Evolutionary conservation across 2,113 vertebrate genomes (phyloP), one percentile per base, ranked within the genome.

Genomic region (Sciurus niger): DNA sequence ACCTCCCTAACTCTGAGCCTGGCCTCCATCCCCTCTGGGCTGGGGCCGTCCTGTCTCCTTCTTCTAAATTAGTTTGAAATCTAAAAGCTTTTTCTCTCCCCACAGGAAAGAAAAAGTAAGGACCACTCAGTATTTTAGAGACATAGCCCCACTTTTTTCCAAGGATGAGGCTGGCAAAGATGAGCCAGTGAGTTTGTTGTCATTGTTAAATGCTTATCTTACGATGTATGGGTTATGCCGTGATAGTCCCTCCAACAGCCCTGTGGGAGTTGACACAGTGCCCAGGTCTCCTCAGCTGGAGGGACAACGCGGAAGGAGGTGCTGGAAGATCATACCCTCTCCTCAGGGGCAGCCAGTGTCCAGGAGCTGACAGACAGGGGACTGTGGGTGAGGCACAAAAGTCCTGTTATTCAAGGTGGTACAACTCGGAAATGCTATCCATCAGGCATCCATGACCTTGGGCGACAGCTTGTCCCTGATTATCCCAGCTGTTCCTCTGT

Each of bases 261-360:
- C 80, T 48, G 14, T 1, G 16, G 55, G 25, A 25, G 65, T 1
- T 25, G 24, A 63, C 37, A 16, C 9, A 6, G 53, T 55, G 40
- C 16, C 40, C 43, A 28, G 40, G 67, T 37, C 46, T 85, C 28
- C 63, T n/a, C 32, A 11, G 76, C 17, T 58, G 85, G 24, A 16
- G 10, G 40, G 12, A 12, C 6, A 2, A 4, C 20, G 1, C 1
- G 51, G 18, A 9, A 51, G 40, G 10, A 13, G 14, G 32, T 9
- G 32, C 25, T 46, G 11, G 24, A 48, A 58, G 84, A 28, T 55
- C 63, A 72, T 16, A 1, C 6, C 22, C 37, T 78, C 34, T 74
- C 34, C 20, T 0, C 24, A 24, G 40, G 37, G n/a, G 24, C 8
- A n/a, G 58, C 60, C 46, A 34, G 30, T 1, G 2, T 48, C 51